Evolutionary conservation across 2,888 invertebrate species (phyloP).

Genomic region (Amiota mariae): DNA sequence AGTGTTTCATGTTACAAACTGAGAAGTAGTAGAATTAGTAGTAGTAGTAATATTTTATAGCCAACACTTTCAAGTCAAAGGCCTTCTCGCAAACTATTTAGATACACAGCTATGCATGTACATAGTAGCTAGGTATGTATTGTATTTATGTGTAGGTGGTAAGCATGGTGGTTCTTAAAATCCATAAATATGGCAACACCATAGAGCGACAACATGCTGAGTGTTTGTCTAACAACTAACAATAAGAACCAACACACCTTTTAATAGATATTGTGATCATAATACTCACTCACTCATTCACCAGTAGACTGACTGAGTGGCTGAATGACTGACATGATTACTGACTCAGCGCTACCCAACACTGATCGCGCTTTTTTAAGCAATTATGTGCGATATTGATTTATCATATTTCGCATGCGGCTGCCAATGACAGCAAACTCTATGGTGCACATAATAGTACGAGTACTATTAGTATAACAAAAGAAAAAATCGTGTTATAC

Average conservation of each 20-base stretch:
- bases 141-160: neutral
- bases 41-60: neutral
- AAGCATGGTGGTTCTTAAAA: constrained; percentile 12
- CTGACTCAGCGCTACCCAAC: constrained; percentile 26
- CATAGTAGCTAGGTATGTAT: no score
- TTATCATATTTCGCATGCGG: constrained; percentile 55
- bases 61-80: neutral
- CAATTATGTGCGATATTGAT: constrained; percentile 51
- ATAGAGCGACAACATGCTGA: constrained; percentile 9
- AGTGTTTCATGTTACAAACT: neutral
- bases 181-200: constrained; percentile 19
- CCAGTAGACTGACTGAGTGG: neutral
- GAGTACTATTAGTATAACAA: neutral
- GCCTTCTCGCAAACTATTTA: no score
- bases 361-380: constrained; percentile 1
- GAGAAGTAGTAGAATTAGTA: neutral
- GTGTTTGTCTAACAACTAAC: neutral
- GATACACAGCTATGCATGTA: no score
- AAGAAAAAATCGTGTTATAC: constrained; percentile 4
- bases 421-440: constrained; percentile 52
- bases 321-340: constrained; percentile 1
- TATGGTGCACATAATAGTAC: neutral
- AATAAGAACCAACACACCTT: neutral
- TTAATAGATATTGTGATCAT: no score
- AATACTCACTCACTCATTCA: no score